These are phyloP conservation scores for Drosophila truncata DNA, from an alignment of 1,140 invertebrate genomes.

Conservation along the genomic window DNA sequence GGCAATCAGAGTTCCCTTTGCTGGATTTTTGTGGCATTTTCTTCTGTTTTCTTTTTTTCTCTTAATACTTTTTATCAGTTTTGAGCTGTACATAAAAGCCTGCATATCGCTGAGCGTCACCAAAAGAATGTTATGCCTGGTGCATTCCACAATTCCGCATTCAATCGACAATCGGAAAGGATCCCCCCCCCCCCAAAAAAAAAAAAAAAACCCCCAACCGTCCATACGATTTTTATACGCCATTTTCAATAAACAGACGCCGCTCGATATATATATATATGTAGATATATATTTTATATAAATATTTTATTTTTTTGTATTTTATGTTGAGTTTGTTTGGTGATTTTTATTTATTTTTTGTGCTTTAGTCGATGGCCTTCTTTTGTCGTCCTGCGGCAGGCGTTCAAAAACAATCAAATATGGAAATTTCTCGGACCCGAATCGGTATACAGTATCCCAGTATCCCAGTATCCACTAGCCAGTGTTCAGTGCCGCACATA, in stretches of 20 bases:
- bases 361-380: conserved; percentile 10
- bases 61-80: conserved; percentile 19
- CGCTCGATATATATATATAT: conserved; percentile 12
- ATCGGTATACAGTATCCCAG: conserved; percentile 20
- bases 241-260: conserved; percentile 77
- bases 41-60: background rate
- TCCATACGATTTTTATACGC: conserved; percentile 61
- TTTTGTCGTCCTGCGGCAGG: conserved; percentile 43
- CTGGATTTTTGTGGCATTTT: no score
- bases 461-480: conserved; percentile 1
- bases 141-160: conserved; percentile 28
- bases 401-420: conserved; percentile 80
- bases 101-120: conserved; percentile 27
- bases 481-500: conserved; percentile 28
- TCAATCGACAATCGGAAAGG: conserved; percentile 38
- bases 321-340: conserved; percentile 6
- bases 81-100: conserved; percentile 29
- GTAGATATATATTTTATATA: background rate
- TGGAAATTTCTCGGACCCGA: conserved; percentile 65
- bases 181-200: no score
- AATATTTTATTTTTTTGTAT: background rate
- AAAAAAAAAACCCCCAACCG: conserved; percentile 2
- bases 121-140: conserved; percentile 48
- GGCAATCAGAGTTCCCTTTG: background rate
- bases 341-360: conserved; percentile 6